phyloP scores from a whole-genome alignment of 2,888 invertebrate genomes.

The Lithophane ornitopus region DNA sequence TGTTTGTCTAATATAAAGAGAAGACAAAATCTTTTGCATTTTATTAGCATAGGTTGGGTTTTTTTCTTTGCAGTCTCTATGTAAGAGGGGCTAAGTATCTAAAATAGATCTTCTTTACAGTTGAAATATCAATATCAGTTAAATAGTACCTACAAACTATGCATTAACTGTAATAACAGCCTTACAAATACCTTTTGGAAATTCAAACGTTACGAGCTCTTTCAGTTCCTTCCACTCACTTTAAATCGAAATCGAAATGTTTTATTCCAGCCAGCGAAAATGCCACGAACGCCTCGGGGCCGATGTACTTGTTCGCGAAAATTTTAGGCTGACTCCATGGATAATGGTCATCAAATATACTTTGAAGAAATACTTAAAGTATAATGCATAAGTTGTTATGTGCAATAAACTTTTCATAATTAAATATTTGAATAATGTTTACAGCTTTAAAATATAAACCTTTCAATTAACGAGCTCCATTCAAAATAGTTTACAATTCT shows the following conservation, averaged over 20 bases:
- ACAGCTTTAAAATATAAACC: conserved; percentile 13
- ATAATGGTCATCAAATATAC: conserved; percentile 57
- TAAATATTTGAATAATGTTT: conserved; percentile 11
- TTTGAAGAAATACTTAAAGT: conserved; percentile 26
- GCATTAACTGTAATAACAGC: conserved; percentile 28
- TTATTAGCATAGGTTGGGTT: background rate
- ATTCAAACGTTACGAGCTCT: conserved; percentile 63
- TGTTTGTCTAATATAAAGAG: background rate
- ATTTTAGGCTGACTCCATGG: conserved; percentile 68
- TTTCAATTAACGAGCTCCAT: conserved; percentile 15
- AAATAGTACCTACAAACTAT: background rate
- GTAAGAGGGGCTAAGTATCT: background rate
- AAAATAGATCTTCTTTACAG: background rate
- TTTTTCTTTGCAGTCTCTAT: background rate
- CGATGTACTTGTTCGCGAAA: conserved; percentile 85
- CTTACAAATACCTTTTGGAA: conserved; percentile 35
- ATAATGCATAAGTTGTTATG: conserved; percentile 46
- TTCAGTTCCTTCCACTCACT: conserved; percentile 74
- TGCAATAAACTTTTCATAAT: conserved; percentile 18
- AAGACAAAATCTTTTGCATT: background rate
- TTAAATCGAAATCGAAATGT: conserved; percentile 81
- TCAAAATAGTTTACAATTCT: conserved; percentile 44
- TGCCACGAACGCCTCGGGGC: conserved; percentile 82
- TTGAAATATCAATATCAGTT: background rate
- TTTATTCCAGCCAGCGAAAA: conserved; percentile 87